Base-by-base conservation (phyloP, 1,140 invertebrate genomes). In the Potamilus streckersoni region DNA sequence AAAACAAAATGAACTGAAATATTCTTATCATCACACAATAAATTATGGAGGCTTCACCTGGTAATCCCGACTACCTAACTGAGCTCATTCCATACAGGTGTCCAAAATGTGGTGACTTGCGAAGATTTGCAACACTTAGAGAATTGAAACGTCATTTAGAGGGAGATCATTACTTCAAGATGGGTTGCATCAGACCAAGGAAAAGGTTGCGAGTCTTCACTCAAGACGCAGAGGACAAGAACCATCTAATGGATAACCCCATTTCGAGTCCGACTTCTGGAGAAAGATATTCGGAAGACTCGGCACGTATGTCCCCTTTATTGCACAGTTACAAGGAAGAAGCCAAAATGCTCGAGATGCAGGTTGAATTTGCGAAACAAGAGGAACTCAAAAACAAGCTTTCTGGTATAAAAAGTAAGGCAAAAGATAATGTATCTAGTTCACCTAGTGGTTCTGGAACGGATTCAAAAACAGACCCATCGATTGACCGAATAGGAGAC, bases 51-150 rank as follows among this genome's bases (percentile, higher is more conserved):
- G 5, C 38, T 49, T 49, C 38, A 49, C 11, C 38, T 49, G 38
- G 6, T 49, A 49, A 49, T 15, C 69, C 74, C 2, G 81, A 78
- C 16, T 78, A 74, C 57, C 55, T 82, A 0, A 79, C 78, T 66
- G 81, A 82, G 57, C 76, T 82, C 13, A 80, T 87, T 57, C 86
- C 86, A 17, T 87, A 83, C 66, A 73, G 82, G 65, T 87, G 86
- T 79, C 85, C 86, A 23, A 83, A 82, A 67, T 87, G 86, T 81
- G 82, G 85, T n/a, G 76, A 83, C 49, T 62, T 67, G 23, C 67
- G 80, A 56, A 76, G 74, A 59, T 87, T 87, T 69, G 61, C 70
- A 8, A 81, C 84, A 20, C 67, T 87, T 5, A 60, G 78, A 16
- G 82, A 86, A 55, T 73, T 87, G 23, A 80, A 80, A 59, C 71